Percentiles rank a stretch among this genome's conserved stretches.
Evolutionary conservation across 2,888 invertebrate genomes (phyloP).

Genomic region (Thyatira batis): DNA sequence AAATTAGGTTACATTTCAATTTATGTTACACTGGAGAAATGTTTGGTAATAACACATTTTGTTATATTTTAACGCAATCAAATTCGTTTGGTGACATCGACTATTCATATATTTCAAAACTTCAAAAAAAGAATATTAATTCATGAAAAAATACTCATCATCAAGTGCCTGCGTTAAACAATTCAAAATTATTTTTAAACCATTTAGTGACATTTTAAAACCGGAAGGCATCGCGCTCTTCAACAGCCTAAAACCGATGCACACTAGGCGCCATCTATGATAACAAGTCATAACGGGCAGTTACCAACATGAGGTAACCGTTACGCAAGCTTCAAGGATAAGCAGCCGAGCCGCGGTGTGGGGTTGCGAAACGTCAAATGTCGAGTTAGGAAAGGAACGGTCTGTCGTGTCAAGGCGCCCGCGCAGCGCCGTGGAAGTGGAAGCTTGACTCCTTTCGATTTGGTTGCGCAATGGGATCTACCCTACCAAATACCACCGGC

Average conservation of each 20-base stretch:
- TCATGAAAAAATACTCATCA: too few relatives aligned
- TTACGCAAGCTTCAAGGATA: slow-evolving; percentile 49
- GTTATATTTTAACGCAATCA: neutral
- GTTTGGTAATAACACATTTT: neutral
- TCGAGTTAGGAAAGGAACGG: slow-evolving; percentile 73
- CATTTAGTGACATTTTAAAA: too few relatives aligned
- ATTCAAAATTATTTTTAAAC: too few relatives aligned
- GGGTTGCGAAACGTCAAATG: slow-evolving; percentile 58
- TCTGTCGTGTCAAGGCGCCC: slow-evolving; percentile 58
- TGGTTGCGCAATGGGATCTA: slow-evolving; percentile 63
- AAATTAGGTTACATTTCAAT: slow-evolving; percentile 3
- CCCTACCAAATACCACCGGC: slow-evolving; percentile 33
- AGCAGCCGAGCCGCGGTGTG: slow-evolving; percentile 32
- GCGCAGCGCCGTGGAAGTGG: slow-evolving; percentile 13
- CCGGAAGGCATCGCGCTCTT: neutral
- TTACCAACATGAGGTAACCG: slow-evolving; percentile 36
- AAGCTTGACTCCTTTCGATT: slow-evolving; percentile 60
- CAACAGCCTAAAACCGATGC: neutral
- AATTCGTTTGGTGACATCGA: neutral
- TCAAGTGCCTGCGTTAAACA: too few relatives aligned
- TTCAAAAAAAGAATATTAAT: too few relatives aligned
- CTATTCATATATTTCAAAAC: too few relatives aligned
- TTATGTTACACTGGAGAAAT: neutral
- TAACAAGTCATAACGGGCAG: slow-evolving; percentile 12
- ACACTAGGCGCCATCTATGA: slow-evolving; percentile 28